Percentiles rank a stretch among this genome's conserved stretches.
phyloP scores from a whole-genome alignment of 2,888 invertebrate species.

The Ischnura elegans region DNA sequence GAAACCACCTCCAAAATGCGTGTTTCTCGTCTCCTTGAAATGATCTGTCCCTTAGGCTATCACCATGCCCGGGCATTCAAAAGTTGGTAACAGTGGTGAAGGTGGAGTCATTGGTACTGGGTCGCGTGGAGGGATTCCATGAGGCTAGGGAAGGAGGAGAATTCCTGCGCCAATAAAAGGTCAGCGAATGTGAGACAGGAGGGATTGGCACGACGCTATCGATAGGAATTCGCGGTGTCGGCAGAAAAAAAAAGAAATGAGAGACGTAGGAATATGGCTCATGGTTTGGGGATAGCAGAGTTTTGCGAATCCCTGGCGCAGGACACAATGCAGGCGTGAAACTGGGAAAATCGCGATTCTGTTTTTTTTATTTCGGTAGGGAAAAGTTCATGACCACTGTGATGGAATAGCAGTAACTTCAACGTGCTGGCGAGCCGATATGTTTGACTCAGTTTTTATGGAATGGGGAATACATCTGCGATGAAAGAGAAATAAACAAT shows the following conservation, averaged over 20 bases:
- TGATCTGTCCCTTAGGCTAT: neutral
- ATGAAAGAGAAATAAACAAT: neutral
- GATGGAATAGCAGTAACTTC: conserved; percentile 10
- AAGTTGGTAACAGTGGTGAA: too few species aligned
- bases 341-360: neutral
- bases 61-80: neutral
- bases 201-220: neutral
- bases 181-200: neutral
- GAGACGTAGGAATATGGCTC: neutral
- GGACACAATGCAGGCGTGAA: conserved; percentile 7
- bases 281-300: neutral
- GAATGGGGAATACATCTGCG: neutral
- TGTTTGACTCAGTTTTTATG: neutral
- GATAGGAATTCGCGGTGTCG: neutral
- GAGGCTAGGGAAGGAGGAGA: neutral
- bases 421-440: neutral
- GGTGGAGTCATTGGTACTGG: neutral
- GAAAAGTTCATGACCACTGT: neutral
- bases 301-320: neutral
- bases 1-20: neutral
- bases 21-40: neutral
- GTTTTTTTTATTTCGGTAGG: neutral
- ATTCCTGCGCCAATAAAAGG: neutral
- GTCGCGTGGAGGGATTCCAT: neutral
- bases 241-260: neutral